Conservation (phyloP, 2,888 invertebrate genomes). For the Ormyrus pomaceus region DNA sequence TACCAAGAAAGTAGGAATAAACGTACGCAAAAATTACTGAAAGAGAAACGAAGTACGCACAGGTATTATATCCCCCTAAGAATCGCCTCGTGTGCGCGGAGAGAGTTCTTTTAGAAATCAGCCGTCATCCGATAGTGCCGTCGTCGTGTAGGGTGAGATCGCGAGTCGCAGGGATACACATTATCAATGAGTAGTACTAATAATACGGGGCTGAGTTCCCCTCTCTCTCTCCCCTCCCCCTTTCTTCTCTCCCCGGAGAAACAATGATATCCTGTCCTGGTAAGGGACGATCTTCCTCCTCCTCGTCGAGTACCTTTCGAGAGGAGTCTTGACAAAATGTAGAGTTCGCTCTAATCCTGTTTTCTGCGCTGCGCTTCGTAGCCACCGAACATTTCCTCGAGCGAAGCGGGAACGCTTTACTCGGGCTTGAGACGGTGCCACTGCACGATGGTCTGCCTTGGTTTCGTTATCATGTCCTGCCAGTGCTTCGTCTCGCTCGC, state of each 20-base stretch:
- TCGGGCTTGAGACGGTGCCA: conserved; percentile 98
- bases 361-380: conserved; percentile 30
- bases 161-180: neutral
- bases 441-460: conserved; percentile 95
- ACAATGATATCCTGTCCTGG: neutral
- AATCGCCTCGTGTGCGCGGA: conserved; percentile 1
- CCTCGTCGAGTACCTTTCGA: neutral
- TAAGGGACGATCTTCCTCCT: neutral
- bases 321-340: too few relatives aligned
- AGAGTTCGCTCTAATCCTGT: neutral
- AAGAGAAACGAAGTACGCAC: conserved; percentile 5
- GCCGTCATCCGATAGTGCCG: too few relatives aligned
- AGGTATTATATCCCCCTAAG: neutral
- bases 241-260: neutral
- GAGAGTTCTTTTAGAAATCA: too few relatives aligned
- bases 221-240: conserved; percentile 11
- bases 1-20: neutral
- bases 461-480: conserved; percentile 99
- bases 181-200: conserved; percentile 1
- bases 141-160: too few relatives aligned
- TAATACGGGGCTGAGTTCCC: neutral
- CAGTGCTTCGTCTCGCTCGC: conserved; percentile 97
- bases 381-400: neutral
- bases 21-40: neutral
- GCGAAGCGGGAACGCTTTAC: conserved; percentile 76